Evolutionary conservation across 2,113 vertebrate species (phyloP), one percentile per base, ranked within the genome.

Genomic region (Actenoides lindsayi): DNA sequence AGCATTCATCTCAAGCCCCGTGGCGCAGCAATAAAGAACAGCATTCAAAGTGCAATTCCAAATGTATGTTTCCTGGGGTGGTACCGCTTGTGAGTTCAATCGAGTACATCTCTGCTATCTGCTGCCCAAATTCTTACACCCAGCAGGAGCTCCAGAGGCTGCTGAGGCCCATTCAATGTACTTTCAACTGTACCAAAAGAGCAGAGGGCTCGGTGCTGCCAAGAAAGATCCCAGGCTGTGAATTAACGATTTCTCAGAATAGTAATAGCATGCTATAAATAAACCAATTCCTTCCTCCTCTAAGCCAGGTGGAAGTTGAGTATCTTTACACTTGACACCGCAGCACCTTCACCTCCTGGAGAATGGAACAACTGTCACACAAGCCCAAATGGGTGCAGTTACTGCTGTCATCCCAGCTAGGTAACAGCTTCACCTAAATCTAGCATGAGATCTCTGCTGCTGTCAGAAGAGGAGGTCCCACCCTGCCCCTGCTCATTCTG

Each of bases 11-110:
- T 92, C 86, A 90, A 77, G 77, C 48, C 53, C 48, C 39, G 63
- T 87, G 68, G 94, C 83, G 95, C 42, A 56, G 73, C 71, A 33
- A 42, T 70, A 56, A 83, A 71, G 42, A 89, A 85, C 14, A 77
- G 84, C 46, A 80, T 77, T 84, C 71, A 25, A 95, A 90, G 74
- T 94, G 63, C 74, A 90, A 60, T 87, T 92, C 67, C 75, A 84
- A 93, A 89, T 60, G 30, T 1, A 10, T 1, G 13, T 30, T 90
- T 85, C 63, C 70, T 64, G 54, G 65, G 54, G 70, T 33, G 60
- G 89, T 87, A 90, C 81, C 4, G 0, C 75, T 90, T 88, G 67
- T 64, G 50, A 75, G n/a, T 67, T 92, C 82, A 54, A 27, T 39
- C 50, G 41, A 62, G 24, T 51, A 60, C 64, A 76, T 30, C 63